Evolutionary conservation across 2,888 invertebrate genomes (phyloP).

Genomic region (Pocota personata): DNA sequence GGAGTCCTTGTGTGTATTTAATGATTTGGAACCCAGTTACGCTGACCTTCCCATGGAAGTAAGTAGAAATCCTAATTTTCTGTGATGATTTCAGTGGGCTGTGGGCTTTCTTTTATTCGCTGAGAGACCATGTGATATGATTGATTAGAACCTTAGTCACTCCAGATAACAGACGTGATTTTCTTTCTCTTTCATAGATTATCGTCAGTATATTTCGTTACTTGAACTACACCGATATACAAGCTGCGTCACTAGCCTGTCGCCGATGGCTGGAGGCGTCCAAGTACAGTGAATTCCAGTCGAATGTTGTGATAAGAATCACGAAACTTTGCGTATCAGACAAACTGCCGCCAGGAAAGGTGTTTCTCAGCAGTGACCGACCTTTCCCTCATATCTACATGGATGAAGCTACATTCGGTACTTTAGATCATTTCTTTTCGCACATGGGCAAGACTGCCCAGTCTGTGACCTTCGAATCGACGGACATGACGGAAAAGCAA

Average conservation of each 20-base stretch:
- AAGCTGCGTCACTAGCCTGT: slow-evolving; percentile 87
- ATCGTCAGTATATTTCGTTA: slow-evolving; percentile 86
- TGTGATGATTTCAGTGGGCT: background rate
- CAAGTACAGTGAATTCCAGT: slow-evolving; percentile 84
- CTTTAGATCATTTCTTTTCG: slow-evolving; percentile 84
- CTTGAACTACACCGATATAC: slow-evolving; percentile 86
- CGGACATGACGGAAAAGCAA: slow-evolving; percentile 87
- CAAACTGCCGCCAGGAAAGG: slow-evolving; percentile 77
- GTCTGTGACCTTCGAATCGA: slow-evolving; percentile 85
- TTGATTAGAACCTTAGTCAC: slow-evolving; percentile 32
- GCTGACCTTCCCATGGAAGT: slow-evolving; percentile 82
- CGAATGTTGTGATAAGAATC: slow-evolving; percentile 78
- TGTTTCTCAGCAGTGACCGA: slow-evolving; percentile 78
- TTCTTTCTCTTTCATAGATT: slow-evolving; percentile 83
- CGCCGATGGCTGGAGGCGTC: slow-evolving; percentile 88
- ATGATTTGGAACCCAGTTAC: slow-evolving; percentile 77
- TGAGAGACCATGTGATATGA: slow-evolving; percentile 39
- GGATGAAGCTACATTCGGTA: slow-evolving; percentile 80
- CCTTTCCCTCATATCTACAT: slow-evolving; percentile 79
- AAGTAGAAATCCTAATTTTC: slow-evolving; percentile 54
- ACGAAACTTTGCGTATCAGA: slow-evolving; percentile 80
- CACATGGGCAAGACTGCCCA: slow-evolving; percentile 85
- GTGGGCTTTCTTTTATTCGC: background rate
- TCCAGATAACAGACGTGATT: slow-evolving; percentile 18
- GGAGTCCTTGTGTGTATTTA: slow-evolving; percentile 69